Evolutionary conservation across 2,888 invertebrate species (phyloP).

Genomic region (Neoascia interrupta): DNA sequence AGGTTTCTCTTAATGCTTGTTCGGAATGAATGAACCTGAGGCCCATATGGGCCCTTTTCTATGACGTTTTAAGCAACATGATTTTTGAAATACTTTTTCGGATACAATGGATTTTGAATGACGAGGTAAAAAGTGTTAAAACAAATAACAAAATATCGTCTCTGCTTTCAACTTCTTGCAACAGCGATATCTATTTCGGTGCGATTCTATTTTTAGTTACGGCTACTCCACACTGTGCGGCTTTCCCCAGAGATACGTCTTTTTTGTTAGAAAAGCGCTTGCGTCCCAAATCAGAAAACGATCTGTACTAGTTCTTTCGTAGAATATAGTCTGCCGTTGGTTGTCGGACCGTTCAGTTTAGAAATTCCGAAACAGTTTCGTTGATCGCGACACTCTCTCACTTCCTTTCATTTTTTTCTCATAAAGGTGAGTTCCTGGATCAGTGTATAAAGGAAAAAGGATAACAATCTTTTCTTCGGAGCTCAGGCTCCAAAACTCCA

Average conservation of each 20-base stretch:
- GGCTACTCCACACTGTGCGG: conserved; percentile 44
- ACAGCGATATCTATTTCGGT: conserved; percentile 78
- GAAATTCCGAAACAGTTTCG: conserved; percentile 78
- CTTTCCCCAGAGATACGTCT: conserved; percentile 77
- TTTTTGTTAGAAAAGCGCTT: conserved; percentile 55
- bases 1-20: too few relatives aligned
- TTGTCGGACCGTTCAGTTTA: conserved; percentile 80
- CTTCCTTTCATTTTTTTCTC: conserved; percentile 77
- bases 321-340: conserved; percentile 80
- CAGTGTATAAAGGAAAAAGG: conserved; percentile 12
- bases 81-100: too few relatives aligned
- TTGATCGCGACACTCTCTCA: conserved; percentile 79
- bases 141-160: conserved; percentile 41
- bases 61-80: too few relatives aligned
- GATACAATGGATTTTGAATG: too few relatives aligned
- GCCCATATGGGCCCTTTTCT: too few relatives aligned
- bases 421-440: conserved; percentile 79
- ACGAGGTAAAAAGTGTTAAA: conserved; percentile 21
- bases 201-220: conserved; percentile 77
- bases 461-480: conserved; percentile 1
- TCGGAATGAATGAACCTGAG: too few relatives aligned
- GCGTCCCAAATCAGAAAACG: conserved; percentile 71
- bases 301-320: conserved; percentile 75
- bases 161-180: conserved; percentile 66
- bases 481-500: conserved; percentile 26